These are phyloP conservation scores for Diceros bicornis DNA, from an alignment of 2,797 vertebrate species.

Conservation along the genomic window DNA sequence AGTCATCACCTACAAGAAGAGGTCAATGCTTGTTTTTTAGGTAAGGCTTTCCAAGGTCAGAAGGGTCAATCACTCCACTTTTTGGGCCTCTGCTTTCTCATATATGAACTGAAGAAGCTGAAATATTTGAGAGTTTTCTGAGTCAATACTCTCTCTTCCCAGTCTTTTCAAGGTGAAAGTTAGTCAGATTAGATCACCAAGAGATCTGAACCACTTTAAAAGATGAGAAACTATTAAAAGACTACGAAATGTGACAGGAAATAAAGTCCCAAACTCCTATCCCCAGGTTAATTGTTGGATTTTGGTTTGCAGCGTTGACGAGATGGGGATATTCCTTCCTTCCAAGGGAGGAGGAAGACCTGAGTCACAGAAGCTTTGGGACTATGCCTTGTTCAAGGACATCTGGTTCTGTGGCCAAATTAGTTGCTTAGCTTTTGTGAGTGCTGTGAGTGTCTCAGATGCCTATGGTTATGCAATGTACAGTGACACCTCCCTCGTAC, in stretches of 20 bases:
- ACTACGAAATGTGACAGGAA: not conserved
- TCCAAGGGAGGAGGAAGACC: not conserved
- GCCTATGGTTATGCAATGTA: not conserved
- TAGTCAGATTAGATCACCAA: not conserved
- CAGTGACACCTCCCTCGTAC: too few relatives aligned
- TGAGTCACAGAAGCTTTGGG: not conserved
- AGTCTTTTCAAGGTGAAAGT: not conserved
- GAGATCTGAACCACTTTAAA: not conserved
- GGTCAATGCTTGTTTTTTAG: not conserved
- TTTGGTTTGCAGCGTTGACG: not conserved
- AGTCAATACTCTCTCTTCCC: not conserved
- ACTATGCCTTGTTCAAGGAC: too few relatives aligned
- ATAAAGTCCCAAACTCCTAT: not conserved
- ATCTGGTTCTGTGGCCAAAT: not conserved
- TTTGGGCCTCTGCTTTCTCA: not conserved
- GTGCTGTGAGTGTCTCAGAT: not conserved
- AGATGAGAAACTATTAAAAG: not conserved
- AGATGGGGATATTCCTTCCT: not conserved
- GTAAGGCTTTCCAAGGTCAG: not conserved
- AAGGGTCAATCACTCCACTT: not conserved
- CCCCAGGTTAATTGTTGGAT: not conserved
- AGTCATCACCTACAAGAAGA: not conserved
- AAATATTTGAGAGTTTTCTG: not conserved
- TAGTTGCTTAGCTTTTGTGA: not conserved
- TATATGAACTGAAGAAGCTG: not conserved